Percentiles rank a stretch among this genome's conserved stretches.
Conservation (phyloP, 2,888 invertebrate genomes). For the Loripinus fragilis region DNA sequence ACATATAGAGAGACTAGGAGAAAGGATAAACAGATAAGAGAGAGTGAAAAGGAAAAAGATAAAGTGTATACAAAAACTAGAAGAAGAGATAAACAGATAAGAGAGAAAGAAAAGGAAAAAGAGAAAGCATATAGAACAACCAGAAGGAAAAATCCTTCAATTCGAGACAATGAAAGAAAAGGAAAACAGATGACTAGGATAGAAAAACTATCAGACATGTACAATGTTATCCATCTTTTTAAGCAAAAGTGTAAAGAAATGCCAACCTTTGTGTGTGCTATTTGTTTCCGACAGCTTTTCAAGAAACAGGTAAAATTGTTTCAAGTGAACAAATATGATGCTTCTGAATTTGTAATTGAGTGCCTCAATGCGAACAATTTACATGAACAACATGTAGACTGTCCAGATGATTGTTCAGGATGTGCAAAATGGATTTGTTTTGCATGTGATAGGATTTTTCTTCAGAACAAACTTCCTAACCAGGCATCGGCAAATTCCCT, state of each 20-base stretch:
- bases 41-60: too few species aligned
- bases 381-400: neutral
- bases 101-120: constrained; percentile 9
- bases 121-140: neutral
- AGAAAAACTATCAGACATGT: constrained; percentile 3
- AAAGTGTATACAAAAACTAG: too few species aligned
- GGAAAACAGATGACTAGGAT: too few species aligned
- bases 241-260: constrained; percentile 12
- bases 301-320: constrained; percentile 28
- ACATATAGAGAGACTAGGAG: too few species aligned
- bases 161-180: neutral
- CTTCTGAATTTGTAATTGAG: constrained; percentile 5
- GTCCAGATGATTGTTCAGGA: neutral
- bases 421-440: constrained; percentile 5
- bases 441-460: constrained; percentile 6
- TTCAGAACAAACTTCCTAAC: constrained; percentile 9
- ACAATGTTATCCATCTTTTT: constrained; percentile 21
- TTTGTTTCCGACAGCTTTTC: too few species aligned
- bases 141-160: neutral
- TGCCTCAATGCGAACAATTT: constrained; percentile 1
- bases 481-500: constrained; percentile 7
- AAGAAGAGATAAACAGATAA: too few species aligned
- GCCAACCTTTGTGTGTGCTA: constrained; percentile 31
- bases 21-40: too few species aligned
- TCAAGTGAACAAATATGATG: constrained; percentile 16